Percentiles rank a stretch among this genome's conserved stretches.
Conservation (phyloP, 2,888 invertebrate species). For the Diarsia dahlii region DNA sequence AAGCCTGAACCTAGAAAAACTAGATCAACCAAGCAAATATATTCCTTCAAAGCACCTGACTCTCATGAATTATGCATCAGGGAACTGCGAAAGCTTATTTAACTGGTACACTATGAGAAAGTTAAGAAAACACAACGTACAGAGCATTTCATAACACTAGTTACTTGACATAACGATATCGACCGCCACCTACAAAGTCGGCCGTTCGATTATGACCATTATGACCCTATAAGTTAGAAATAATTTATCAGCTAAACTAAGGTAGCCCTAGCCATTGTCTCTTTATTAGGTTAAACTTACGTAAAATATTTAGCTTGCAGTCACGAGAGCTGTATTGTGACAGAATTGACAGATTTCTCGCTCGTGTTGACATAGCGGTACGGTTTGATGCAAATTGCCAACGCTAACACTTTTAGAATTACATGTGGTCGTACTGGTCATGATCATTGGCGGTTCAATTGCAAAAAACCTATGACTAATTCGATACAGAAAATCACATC, state of each 20-base stretch:
- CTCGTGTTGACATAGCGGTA: slow-evolving; percentile 56
- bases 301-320: slow-evolving; percentile 71
- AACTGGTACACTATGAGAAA: slow-evolving; percentile 63
- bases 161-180: slow-evolving; percentile 67
- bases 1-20: slow-evolving; percentile 18
- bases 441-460: slow-evolving; percentile 14
- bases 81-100: slow-evolving; percentile 62
- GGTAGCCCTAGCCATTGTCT: slow-evolving; percentile 72
- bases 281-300: slow-evolving; percentile 72
- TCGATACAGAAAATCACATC: slow-evolving; percentile 24
- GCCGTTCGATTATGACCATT: slow-evolving; percentile 78
- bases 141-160: slow-evolving; percentile 68
- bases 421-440: slow-evolving; percentile 1
- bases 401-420: slow-evolving; percentile 38
- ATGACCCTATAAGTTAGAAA: slow-evolving; percentile 82
- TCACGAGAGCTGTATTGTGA: slow-evolving; percentile 73
- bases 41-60: slow-evolving; percentile 53
- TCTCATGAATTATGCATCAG: slow-evolving; percentile 63
- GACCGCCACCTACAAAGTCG: slow-evolving; percentile 72
- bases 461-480: slow-evolving; percentile 28
- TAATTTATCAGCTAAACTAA: slow-evolving; percentile 70
- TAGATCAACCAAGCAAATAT: slow-evolving; percentile 28
- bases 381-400: slow-evolving; percentile 58
- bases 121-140: slow-evolving; percentile 59
- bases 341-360: slow-evolving; percentile 71